Percentiles rank a stretch among this genome's conserved stretches.
These are phyloP conservation scores for Caenorhabditis doughertyi DNA, from an alignment of 2,888 invertebrate genomes.

Conservation along the genomic window DNA sequence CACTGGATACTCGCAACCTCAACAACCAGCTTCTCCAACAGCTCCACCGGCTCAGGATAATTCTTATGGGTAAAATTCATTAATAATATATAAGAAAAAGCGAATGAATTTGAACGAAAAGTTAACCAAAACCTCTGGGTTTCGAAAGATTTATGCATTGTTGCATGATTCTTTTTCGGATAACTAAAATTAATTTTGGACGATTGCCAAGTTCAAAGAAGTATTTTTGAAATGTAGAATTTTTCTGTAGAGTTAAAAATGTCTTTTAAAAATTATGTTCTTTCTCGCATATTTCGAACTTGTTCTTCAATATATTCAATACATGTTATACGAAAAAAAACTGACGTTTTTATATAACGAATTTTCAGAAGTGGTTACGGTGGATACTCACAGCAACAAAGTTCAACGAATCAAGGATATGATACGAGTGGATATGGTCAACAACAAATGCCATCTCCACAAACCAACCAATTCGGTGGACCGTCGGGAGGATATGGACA, in stretches of 20 bases:
- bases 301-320: too few relatives aligned
- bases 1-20: conserved; percentile 58
- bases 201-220: too few relatives aligned
- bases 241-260: too few relatives aligned
- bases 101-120: background rate
- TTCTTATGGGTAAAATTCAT: conserved; percentile 43
- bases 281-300: too few relatives aligned
- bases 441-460: background rate
- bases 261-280: too few relatives aligned
- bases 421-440: conserved; percentile 26
- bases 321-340: background rate
- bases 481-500: conserved; percentile 40
- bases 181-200: too few relatives aligned
- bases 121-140: too few relatives aligned
- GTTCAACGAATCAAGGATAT: conserved; percentile 8
- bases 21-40: conserved; percentile 30
- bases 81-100: background rate
- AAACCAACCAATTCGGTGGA: conserved; percentile 21
- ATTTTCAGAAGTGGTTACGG: conserved; percentile 36
- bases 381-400: conserved; percentile 43
- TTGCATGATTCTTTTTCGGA: too few relatives aligned
- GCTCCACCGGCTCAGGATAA: conserved; percentile 23
- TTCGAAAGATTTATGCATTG: too few relatives aligned
- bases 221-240: too few relatives aligned
- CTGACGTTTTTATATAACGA: background rate